These are phyloP conservation scores for Endomychus coccineus DNA, from an alignment of 2,888 invertebrate genomes.

Conservation along the genomic window DNA sequence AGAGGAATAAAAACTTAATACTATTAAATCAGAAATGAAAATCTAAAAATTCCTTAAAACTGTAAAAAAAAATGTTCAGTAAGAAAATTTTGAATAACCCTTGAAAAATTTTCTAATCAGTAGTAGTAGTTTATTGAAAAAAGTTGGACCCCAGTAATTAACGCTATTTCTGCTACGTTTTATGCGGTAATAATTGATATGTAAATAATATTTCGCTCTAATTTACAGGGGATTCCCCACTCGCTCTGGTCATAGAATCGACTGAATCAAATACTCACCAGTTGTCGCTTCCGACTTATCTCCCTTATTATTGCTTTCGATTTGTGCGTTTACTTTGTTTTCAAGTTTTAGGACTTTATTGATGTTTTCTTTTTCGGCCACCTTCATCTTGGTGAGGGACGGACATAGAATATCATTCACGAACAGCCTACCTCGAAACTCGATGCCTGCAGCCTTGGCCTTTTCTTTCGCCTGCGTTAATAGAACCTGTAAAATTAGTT, in stretches of 20 bases:
- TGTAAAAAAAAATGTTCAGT: not conserved
- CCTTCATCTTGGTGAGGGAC: slow-evolving; percentile 31
- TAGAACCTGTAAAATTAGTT: slow-evolving; percentile 48
- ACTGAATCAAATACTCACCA: too few relatives aligned
- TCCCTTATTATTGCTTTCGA: slow-evolving; percentile 24
- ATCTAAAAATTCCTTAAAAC: too few relatives aligned
- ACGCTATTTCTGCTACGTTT: too few relatives aligned
- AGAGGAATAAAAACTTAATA: too few relatives aligned
- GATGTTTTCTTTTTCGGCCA: slow-evolving; percentile 41
- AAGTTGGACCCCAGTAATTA: not conserved
- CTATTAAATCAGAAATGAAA: too few relatives aligned
- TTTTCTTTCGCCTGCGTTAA: slow-evolving; percentile 68
- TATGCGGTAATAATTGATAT: too few relatives aligned
- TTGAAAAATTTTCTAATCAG: too few relatives aligned
- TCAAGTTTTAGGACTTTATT: slow-evolving; percentile 41
- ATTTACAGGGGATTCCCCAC: too few relatives aligned
- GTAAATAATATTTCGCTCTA: too few relatives aligned
- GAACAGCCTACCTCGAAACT: slow-evolving; percentile 47
- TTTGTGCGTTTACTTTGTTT: slow-evolving; percentile 38
- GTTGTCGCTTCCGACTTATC: slow-evolving; percentile 4
- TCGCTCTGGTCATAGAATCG: too few relatives aligned
- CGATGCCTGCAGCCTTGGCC: slow-evolving; percentile 66
- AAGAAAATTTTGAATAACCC: too few relatives aligned
- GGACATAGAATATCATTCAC: slow-evolving; percentile 30
- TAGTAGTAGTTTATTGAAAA: not conserved